Percentiles rank a stretch among this genome's conserved stretches.
Conservation (phyloP, 2,113 vertebrate genomes). For the Silurus meridionalis region DNA sequence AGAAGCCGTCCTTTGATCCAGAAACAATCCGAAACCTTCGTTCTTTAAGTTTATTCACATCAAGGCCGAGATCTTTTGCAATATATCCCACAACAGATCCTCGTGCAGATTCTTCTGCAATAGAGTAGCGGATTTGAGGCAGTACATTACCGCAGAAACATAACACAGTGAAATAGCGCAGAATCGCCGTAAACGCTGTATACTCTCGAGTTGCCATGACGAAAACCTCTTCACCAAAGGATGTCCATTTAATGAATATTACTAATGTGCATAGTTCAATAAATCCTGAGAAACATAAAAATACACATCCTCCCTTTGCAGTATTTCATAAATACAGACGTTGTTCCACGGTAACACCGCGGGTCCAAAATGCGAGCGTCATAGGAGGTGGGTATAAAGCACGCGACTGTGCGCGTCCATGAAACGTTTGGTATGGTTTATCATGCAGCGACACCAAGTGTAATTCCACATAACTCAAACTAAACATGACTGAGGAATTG, state of each 20-base stretch:
- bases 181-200: neutral
- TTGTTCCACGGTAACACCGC: neutral
- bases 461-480: neutral
- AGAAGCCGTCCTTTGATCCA: conserved; percentile 41
- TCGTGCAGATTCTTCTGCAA: conserved; percentile 49
- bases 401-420: neutral
- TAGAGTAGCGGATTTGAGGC: conserved; percentile 50
- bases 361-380: neutral
- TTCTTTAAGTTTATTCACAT: conserved; percentile 45
- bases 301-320: neutral
- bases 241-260: neutral
- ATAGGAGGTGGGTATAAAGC: neutral
- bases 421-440: neutral
- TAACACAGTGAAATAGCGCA: conserved; percentile 16
- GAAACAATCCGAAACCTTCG: conserved; percentile 54
- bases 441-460: conserved; percentile 35
- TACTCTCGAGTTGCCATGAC: neutral
- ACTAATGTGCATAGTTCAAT: neutral
- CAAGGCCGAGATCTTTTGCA: conserved; percentile 60
- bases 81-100: conserved; percentile 56
- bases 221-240: neutral
- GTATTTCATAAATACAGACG: neutral
- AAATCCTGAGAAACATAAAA: neutral
- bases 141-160: conserved; percentile 16
- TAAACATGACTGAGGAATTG: too few species aligned